phyloP scores from a whole-genome alignment of 2,113 vertebrate genomes.

The Candoia aspera region DNA sequence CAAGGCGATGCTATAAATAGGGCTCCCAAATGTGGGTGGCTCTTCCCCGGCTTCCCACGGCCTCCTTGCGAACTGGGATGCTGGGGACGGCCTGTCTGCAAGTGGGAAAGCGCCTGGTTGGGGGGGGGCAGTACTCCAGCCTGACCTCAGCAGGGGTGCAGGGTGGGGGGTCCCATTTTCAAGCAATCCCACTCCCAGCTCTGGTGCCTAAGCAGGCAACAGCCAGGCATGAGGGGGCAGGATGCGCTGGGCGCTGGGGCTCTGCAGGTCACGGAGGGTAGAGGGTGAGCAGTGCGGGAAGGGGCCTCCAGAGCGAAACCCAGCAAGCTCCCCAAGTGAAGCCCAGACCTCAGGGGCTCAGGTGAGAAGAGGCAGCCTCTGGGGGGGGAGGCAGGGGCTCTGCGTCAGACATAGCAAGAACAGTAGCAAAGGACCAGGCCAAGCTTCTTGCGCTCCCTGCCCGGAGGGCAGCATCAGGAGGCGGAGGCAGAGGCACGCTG shows the following conservation, averaged over 20 bases:
- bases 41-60: slow-evolving; percentile 74
- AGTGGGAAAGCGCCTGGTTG: not conserved
- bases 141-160: slow-evolving; percentile 36
- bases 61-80: slow-evolving; percentile 77
- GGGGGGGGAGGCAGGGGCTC: too few species aligned
- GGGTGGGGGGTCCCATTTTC: not conserved
- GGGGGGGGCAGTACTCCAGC: not conserved
- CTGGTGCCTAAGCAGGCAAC: fast-evolving
- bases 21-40: slow-evolving; percentile 74
- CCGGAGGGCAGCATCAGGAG: too few species aligned
- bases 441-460: too few species aligned
- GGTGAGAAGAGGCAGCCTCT: too few species aligned
- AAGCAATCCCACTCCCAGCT: fast-evolving
- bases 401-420: too few species aligned
- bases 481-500: too few species aligned
- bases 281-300: too few species aligned
- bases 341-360: too few species aligned
- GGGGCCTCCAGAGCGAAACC: too few species aligned
- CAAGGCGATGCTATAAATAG: slow-evolving; percentile 80
- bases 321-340: too few species aligned
- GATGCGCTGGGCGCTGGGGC: fast-evolving
- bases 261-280: not conserved
- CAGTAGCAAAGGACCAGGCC: too few species aligned
- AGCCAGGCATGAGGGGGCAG: not conserved
- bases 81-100: not conserved